Percentiles rank a stretch among this genome's conserved stretches.
These are phyloP conservation scores for Heliothis peltigera DNA, from an alignment of 2,888 invertebrate species.

Conservation along the genomic window DNA sequence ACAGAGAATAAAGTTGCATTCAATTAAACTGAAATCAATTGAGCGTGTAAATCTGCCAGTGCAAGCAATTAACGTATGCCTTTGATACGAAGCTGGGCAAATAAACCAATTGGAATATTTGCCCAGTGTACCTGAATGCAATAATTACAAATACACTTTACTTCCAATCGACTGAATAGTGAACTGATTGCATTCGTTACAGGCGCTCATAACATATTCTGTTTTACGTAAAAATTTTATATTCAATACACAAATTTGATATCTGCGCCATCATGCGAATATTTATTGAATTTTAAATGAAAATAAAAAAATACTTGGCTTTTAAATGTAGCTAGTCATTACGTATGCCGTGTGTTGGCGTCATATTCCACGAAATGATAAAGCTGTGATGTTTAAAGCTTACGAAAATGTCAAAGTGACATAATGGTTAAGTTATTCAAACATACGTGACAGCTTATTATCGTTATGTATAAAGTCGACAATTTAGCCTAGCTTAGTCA, in stretches of 20 bases:
- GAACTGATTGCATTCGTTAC: slow-evolving; percentile 39
- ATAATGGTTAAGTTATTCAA: neutral
- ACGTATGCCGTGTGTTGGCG: neutral
- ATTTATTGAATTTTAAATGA: slow-evolving; percentile 29
- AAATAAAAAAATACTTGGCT: slow-evolving; percentile 25
- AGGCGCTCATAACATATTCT: slow-evolving; percentile 35
- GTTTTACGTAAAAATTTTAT: slow-evolving; percentile 35
- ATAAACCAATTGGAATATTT: neutral
- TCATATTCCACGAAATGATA: neutral
- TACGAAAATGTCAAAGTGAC: neutral
- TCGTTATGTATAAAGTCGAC: no score
- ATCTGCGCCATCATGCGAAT: slow-evolving; percentile 32
- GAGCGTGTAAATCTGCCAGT: neutral
- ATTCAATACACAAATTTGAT: slow-evolving; percentile 20
- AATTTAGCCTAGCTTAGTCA: neutral
- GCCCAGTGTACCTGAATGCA: neutral
- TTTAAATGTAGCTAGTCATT: neutral
- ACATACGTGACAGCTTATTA: neutral
- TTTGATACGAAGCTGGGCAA: neutral
- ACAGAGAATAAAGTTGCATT: no score
- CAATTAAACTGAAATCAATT: neutral
- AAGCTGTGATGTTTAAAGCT: neutral
- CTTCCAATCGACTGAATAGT: slow-evolving; percentile 23
- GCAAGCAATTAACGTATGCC: neutral
- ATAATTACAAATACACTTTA: slow-evolving; percentile 8